Evolutionary conservation across 2,888 invertebrate species (phyloP).

Genomic region (Calliopum simillimum): DNA sequence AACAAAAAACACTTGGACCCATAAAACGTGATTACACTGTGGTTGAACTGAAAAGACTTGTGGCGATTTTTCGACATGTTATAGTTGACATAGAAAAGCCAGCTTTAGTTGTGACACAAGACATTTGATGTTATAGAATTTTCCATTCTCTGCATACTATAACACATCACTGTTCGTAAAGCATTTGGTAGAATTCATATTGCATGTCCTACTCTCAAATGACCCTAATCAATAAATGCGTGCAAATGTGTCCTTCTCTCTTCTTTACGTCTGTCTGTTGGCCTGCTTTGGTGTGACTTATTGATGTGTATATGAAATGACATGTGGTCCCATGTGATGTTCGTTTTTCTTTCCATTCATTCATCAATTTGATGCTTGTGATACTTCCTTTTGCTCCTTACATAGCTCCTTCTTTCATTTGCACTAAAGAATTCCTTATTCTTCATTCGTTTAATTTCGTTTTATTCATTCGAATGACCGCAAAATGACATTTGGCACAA

Average conservation of each 20-base stretch:
- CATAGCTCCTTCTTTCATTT: slow-evolving; percentile 35
- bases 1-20: slow-evolving; percentile 12
- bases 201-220: slow-evolving; percentile 49
- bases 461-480: slow-evolving; percentile 64
- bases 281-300: slow-evolving; percentile 48
- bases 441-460: slow-evolving; percentile 61
- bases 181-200: slow-evolving; percentile 10
- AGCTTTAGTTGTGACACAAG: too few species aligned
- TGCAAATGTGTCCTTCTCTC: slow-evolving; percentile 31
- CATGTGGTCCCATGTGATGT: slow-evolving; percentile 57
- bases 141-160: too few species aligned
- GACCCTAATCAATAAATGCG: slow-evolving; percentile 62
- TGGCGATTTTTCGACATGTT: too few species aligned
- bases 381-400: too few species aligned
- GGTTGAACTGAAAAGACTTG: neutral
- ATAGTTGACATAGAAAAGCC: too few species aligned
- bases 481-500: slow-evolving; percentile 64
- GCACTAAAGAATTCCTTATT: slow-evolving; percentile 33
- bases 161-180: slow-evolving; percentile 41
- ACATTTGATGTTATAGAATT: too few species aligned
- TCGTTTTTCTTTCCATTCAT: slow-evolving; percentile 36
- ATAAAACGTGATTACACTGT: slow-evolving; percentile 33
- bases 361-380: slow-evolving; percentile 18
- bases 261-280: slow-evolving; percentile 28
- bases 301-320: slow-evolving; percentile 53